A percentile compares a stretch with the other conserved stretches of the same genome.
Conservation (phyloP, 2,797 vertebrate genomes). For the Siniperca undulata region DNA sequence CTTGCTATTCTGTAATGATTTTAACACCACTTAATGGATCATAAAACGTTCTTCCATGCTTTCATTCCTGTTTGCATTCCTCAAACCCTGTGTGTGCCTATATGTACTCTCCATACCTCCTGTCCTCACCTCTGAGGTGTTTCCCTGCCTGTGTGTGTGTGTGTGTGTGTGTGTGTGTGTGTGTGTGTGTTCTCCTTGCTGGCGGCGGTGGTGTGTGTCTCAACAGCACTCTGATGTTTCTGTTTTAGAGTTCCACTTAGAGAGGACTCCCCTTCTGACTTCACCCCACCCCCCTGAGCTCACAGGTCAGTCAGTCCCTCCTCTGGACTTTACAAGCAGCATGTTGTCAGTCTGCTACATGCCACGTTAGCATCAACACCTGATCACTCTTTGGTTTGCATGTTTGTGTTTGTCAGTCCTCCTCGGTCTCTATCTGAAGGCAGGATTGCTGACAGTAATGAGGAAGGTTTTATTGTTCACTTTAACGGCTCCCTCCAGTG, state of each 20-base stretch:
- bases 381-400: conserved; percentile 65
- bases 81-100: conserved; percentile 34
- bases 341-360: conserved; percentile 68
- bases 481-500: conserved; percentile 27
- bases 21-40: conserved; percentile 31
- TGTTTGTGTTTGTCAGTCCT: conserved; percentile 75
- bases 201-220: conserved; percentile 73
- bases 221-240: conserved; percentile 96
- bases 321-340: conserved; percentile 90
- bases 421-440: conserved; percentile 44
- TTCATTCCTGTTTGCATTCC: conserved; percentile 50
- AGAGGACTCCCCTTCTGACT: conserved; percentile 99
- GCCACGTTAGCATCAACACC: conserved; percentile 37
- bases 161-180: conserved; percentile 29
- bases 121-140: conserved; percentile 52
- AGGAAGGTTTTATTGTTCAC: conserved; percentile 21
- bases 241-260: conserved; percentile 99
- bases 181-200: conserved; percentile 45
- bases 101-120: conserved; percentile 25
- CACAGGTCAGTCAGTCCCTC: conserved; percentile 98
- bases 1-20: conserved; percentile 34
- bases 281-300: conserved; percentile 99
- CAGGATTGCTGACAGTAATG: conserved; percentile 60
- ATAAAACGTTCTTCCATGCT: conserved; percentile 34
- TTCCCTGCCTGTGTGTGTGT: conserved; percentile 33